These are phyloP conservation scores for Epinephelus cyanopodus DNA, from an alignment of 2,113 vertebrate species.

Conservation along the genomic window DNA sequence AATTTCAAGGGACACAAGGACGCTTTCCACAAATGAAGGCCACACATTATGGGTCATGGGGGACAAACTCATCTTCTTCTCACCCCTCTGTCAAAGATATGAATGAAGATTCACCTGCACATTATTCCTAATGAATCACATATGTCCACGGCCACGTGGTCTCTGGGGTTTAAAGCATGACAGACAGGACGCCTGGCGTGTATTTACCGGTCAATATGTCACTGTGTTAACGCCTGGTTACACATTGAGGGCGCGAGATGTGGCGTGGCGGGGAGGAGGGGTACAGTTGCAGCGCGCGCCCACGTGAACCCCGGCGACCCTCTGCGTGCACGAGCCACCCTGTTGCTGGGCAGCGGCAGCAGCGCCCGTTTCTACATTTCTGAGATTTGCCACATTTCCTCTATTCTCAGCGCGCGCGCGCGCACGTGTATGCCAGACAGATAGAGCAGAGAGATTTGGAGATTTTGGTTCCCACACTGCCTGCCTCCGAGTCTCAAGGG, in stretches of 20 bases:
- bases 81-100: background rate
- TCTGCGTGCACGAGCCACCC: slow-evolving; percentile 69
- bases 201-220: slow-evolving; percentile 66
- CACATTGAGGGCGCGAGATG: slow-evolving; percentile 65
- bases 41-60: background rate
- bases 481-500: slow-evolving; percentile 13
- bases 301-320: slow-evolving; percentile 76
- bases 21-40: too few relatives aligned
- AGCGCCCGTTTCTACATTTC: slow-evolving; percentile 19
- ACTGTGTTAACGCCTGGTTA: slow-evolving; percentile 64
- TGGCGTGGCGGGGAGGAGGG: background rate
- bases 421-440: background rate
- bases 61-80: background rate
- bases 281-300: slow-evolving; percentile 45
- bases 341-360: slow-evolving; percentile 80
- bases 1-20: too few relatives aligned
- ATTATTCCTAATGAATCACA: slow-evolving; percentile 22
- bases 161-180: slow-evolving; percentile 16
- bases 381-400: slow-evolving; percentile 21
- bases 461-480: slow-evolving; percentile 20
- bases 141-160: slow-evolving; percentile 23
- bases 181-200: slow-evolving; percentile 31
- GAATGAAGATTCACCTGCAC: background rate
- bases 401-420: background rate
- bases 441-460: background rate